Conservation (phyloP, 2,113 vertebrate species). For the Dunckerocampus dactyliophorus region DNA sequence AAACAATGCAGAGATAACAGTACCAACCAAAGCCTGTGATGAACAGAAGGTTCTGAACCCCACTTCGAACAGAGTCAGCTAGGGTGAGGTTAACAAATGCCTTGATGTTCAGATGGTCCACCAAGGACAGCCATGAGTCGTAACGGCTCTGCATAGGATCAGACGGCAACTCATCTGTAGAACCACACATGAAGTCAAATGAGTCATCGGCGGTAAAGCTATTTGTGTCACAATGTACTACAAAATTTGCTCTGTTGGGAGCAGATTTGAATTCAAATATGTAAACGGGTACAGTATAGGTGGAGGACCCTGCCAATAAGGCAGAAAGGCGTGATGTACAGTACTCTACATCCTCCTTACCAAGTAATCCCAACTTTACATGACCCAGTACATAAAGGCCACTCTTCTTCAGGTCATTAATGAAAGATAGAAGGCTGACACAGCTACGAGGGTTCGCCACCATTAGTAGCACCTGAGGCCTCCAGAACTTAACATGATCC, state of each 20-base stretch:
- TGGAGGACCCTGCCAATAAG: no score
- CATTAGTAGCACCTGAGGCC: slow-evolving; percentile 88
- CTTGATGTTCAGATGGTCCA: slow-evolving; percentile 84
- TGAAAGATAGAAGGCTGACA: slow-evolving; percentile 80
- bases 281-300: not conserved
- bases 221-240: no score
- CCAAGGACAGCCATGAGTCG: slow-evolving; percentile 81
- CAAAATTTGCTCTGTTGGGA: no score
- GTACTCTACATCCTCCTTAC: slow-evolving; percentile 63
- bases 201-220: not conserved
- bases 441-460: slow-evolving; percentile 84
- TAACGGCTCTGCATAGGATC: slow-evolving; percentile 78
- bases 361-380: slow-evolving; percentile 82
- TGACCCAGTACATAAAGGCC: slow-evolving; percentile 91
- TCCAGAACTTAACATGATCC: slow-evolving; percentile 95
- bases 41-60: slow-evolving; percentile 83
- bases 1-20: not conserved
- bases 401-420: slow-evolving; percentile 92
- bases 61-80: slow-evolving; percentile 73
- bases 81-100: slow-evolving; percentile 85
- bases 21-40: slow-evolving; percentile 82
- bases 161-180: slow-evolving; percentile 73
- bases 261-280: not conserved
- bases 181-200: slow-evolving; percentile 7
- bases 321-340: not conserved